Conservation (phyloP, 2,888 invertebrate genomes). For the Acanthosepion lycidas region DNA sequence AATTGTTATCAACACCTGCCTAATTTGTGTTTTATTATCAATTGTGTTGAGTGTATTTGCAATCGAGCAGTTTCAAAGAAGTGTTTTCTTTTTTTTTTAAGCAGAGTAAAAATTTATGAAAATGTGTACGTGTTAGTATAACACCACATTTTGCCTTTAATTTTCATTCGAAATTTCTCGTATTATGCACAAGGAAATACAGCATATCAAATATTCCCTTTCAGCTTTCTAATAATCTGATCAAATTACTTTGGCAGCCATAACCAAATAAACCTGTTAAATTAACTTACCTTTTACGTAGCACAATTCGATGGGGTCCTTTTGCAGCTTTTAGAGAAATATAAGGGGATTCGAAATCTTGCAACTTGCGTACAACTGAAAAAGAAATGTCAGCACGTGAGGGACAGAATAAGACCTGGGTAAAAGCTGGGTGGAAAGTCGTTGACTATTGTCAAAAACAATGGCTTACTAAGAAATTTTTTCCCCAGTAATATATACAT, state of each 20-base stretch:
- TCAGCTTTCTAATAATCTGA: background rate
- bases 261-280: background rate
- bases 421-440: background rate
- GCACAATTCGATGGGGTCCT: conserved; percentile 83
- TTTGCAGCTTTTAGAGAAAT: conserved; percentile 88
- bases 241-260: no score
- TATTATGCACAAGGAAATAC: no score
- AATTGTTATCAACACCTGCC: no score
- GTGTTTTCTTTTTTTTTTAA: no score
- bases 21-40: no score
- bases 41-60: no score
- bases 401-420: background rate
- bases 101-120: no score
- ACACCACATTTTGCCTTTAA: no score
- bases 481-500: background rate
- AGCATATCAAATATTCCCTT: no score
- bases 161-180: no score
- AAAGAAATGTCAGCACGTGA: conserved; percentile 48
- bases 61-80: no score
- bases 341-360: conserved; percentile 97
- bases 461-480: background rate
- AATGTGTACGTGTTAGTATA: no score
- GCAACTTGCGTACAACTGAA: conserved; percentile 87
- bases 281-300: conserved; percentile 84
- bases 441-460: background rate